Evolutionary conservation across 2,113 vertebrate genomes (phyloP).

Genomic region (Catharus bicknelli): DNA sequence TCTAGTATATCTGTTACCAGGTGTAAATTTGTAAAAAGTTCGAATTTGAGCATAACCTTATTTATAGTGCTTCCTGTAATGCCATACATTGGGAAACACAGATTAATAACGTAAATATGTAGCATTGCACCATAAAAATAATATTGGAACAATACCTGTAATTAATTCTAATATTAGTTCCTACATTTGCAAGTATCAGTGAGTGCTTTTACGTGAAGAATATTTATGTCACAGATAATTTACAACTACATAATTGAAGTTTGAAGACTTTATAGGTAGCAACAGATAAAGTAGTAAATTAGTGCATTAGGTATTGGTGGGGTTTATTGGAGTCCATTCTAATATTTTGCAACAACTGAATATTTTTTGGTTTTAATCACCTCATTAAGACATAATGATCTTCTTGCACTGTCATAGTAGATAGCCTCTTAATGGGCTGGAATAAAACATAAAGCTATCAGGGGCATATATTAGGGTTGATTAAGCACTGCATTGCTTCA

Average conservation of each 20-base stretch:
- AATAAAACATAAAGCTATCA: conserved; percentile 61
- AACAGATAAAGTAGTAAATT: conserved; percentile 22
- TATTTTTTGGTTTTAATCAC: conserved; percentile 70
- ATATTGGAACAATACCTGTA: not conserved
- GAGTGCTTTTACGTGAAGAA: not conserved
- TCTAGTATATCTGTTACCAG: not conserved
- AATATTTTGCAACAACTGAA: conserved; percentile 60
- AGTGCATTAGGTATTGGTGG: not conserved
- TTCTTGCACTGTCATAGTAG: conserved; percentile 60
- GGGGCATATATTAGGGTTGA: conserved; percentile 26
- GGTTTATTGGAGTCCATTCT: conserved; percentile 32
- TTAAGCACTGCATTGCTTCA: not conserved
- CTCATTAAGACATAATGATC: conserved; percentile 71
- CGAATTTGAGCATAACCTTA: not conserved
- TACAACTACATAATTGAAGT: conserved; percentile 17
- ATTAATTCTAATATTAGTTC: not conserved
- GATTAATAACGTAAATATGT: not conserved
- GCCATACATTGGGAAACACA: not conserved
- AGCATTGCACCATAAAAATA: not conserved
- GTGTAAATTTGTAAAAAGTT: not conserved
- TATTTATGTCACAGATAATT: not conserved
- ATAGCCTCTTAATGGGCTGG: conserved; percentile 63
- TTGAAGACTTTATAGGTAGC: conserved; percentile 3
- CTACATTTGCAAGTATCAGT: not conserved
- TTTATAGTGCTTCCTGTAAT: not conserved